These are phyloP conservation scores for Daubentonia madagascariensis DNA, from an alignment of 2,113 vertebrate genomes.

Conservation along the genomic window DNA sequence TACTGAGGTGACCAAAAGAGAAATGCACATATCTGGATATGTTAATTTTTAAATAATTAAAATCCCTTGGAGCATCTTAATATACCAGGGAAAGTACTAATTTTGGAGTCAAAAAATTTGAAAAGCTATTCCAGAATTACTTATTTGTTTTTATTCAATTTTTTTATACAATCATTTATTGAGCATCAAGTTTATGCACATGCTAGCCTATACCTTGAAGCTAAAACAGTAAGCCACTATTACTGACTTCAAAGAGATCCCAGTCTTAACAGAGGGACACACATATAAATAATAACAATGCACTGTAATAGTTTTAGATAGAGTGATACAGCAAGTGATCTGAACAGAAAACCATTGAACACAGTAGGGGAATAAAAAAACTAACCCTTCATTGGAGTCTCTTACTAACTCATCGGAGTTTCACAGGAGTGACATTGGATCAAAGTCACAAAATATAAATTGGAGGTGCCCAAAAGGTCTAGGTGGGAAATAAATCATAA, in stretches of 20 bases:
- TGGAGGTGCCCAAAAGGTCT: not conserved
- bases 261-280: not conserved
- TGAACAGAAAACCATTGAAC: not conserved
- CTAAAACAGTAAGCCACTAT: not conserved
- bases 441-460: slow-evolving; percentile 19
- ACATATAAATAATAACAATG: not conserved
- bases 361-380: not conserved
- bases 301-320: not conserved
- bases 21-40: not conserved
- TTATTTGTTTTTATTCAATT: not conserved
- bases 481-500: not conserved
- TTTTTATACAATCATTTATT: not conserved
- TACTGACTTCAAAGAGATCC: not conserved
- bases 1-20: not conserved
- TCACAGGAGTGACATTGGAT: not conserved
- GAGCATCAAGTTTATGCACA: not conserved
- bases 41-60: not conserved
- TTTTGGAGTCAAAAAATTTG: not conserved
- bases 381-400: not conserved
- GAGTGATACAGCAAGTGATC: not conserved
- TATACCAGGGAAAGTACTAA: not conserved
- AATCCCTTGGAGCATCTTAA: not conserved
- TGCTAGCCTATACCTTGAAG: not conserved
- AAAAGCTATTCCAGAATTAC: not conserved
- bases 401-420: not conserved